Evolutionary conservation across 2,113 vertebrate genomes (phyloP).

Genomic region (Chionomys nivalis): DNA sequence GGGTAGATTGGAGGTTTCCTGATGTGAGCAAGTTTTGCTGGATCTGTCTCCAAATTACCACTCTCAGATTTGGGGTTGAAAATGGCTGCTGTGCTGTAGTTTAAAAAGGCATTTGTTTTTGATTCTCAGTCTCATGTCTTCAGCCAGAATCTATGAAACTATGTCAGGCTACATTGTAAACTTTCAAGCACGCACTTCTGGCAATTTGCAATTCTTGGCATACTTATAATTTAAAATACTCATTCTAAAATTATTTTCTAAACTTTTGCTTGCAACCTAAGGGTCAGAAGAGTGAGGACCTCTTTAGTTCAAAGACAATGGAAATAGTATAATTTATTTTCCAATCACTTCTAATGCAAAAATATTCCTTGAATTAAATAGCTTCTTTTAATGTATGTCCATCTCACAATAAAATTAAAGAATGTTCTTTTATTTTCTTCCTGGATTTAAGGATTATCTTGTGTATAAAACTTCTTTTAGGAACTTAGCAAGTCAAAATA

Average conservation of each 20-base stretch:
- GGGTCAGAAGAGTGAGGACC: background rate
- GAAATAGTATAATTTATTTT: conserved; percentile 25
- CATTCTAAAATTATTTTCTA: background rate
- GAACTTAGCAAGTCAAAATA: conserved; percentile 69
- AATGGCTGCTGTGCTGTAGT: background rate
- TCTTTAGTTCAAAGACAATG: background rate
- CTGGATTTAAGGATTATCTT: conserved; percentile 2
- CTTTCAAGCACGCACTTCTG: background rate
- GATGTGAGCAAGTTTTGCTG: background rate
- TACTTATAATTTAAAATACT: background rate
- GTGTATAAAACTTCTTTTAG: conserved; percentile 36
- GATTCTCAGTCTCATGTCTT: background rate
- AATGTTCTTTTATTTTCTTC: background rate
- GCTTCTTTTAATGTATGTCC: background rate
- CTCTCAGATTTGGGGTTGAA: background rate
- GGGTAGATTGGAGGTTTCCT: background rate
- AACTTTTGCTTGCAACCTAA: background rate
- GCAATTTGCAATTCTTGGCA: background rate
- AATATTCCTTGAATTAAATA: background rate
- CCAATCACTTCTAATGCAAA: conserved; percentile 3
- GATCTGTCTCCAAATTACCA: background rate
- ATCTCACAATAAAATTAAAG: background rate
- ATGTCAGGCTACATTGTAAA: background rate
- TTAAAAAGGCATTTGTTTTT: background rate
- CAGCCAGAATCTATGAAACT: background rate